A percentile compares a stretch with the other conserved stretches of the same genome.
Conservation (phyloP, 2,797 vertebrate species). For the Salmo trutta region DNA sequence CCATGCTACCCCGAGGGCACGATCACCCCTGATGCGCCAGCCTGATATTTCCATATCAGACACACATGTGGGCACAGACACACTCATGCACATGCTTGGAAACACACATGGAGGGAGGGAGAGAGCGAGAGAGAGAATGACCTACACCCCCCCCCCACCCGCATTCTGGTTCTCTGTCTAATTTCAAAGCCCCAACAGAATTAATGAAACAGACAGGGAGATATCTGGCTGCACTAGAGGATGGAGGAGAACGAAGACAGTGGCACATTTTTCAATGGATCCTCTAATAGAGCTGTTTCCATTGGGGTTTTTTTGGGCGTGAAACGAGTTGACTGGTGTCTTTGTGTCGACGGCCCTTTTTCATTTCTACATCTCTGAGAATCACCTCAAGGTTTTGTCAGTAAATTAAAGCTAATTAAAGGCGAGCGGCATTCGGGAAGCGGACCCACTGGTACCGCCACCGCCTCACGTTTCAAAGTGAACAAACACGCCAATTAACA, state of each 20-base stretch:
- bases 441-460: neutral
- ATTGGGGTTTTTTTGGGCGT: neutral
- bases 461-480: constrained; percentile 7
- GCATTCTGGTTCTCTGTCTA: neutral
- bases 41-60: neutral
- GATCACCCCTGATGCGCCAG: constrained; percentile 5
- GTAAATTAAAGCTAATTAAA: constrained; percentile 22
- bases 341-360: neutral
- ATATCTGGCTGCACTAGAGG: constrained; percentile 11
- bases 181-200: constrained; percentile 7
- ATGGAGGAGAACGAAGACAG: neutral
- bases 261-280: neutral
- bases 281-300: constrained; percentile 1
- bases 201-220: constrained; percentile 16
- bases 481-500: constrained; percentile 11
- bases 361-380: neutral
- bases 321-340: neutral
- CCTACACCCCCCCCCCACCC: neutral
- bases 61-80: neutral
- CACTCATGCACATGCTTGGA: neutral
- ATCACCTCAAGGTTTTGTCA: neutral
- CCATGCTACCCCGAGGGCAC: constrained; percentile 3
- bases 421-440: neutral
- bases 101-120: constrained; percentile 18
- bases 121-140: constrained; percentile 6